Evolutionary conservation across 2,797 vertebrate genomes (phyloP), one percentile per base, ranked within the genome.

Genomic region (Girardinus metallicus): DNA sequence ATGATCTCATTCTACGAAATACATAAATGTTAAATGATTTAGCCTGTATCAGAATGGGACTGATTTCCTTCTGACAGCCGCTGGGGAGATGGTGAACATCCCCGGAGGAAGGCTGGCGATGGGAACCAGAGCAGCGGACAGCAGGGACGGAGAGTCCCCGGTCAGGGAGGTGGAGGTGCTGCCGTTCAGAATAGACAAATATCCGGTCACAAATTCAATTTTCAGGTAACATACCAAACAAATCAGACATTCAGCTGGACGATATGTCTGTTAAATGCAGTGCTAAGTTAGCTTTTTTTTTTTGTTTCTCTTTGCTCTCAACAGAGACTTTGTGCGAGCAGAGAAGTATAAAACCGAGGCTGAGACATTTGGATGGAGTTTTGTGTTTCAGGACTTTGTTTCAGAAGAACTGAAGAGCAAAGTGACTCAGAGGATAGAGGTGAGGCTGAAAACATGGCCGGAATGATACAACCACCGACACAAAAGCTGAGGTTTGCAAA

Each of bases 351-450:
- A 93, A 94, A 98, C 97, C 0, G 98, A 99, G 93, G 98, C 98
- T 0, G 97, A 99, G 93, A 90, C 64, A 0, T 99, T 98, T 73
- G 97, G 97, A 1, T 99, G 99, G 98, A 99, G 99, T 93, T 99
- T 99, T 91, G 98, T 99, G 78, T 99, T 99, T 90, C 96, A 99
- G 87, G 97, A 99, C 87, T 98, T 99, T 76, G 97, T 99, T 55
- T 88, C 97, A 0, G 94, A 96, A 51, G 97, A 98, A 70, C 93
- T 97, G 88, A 98, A 96, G 93, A 96, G 94, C 87, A 98, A 97
- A 95, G 96, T 97, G 34, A 97, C 96, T 3, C 95, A 96, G 88
- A 97, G 93, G 62, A 96, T 99, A 84, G 94, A 98, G 97, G 98
- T 99, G 86, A 47, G 41, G 7, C 5, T 12, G 23, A 72, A 49